Evolutionary conservation across 2,797 vertebrate species (phyloP).

Genomic region (Leptatherina wallacei): DNA sequence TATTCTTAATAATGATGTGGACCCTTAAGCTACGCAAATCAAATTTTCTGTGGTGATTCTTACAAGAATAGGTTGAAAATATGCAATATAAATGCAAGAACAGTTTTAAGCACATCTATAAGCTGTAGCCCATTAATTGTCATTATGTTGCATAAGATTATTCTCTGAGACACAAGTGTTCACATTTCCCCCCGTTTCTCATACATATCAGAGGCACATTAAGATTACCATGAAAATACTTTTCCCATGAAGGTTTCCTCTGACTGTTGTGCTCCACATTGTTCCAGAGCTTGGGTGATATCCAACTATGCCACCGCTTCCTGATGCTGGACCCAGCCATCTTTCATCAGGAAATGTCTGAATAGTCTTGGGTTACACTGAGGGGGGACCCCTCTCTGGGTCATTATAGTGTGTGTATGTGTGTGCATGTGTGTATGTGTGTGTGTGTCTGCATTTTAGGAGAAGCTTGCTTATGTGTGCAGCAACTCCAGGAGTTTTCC

Average conservation of each 20-base stretch:
- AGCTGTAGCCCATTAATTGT: not conserved
- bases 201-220: conserved; percentile 25
- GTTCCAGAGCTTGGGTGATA: conserved; percentile 55
- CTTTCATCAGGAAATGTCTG: conserved; percentile 63
- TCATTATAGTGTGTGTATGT: conserved; percentile 3
- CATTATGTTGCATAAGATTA: not conserved
- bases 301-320: conserved; percentile 61
- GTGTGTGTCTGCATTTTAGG: conserved; percentile 22
- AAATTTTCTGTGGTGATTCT: not conserved
- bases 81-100: not conserved
- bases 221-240: conserved; percentile 49
- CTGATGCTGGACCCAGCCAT: conserved; percentile 55
- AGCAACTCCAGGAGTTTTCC: conserved; percentile 67
- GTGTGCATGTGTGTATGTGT: conserved; percentile 13
- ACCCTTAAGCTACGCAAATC: conserved; percentile 1
- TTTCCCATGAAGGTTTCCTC: conserved; percentile 55
- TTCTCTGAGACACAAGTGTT: not conserved
- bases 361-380: conserved; percentile 69
- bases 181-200: conserved; percentile 5
- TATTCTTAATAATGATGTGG: not conserved
- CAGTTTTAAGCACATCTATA: not conserved
- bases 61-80: conserved; percentile 11
- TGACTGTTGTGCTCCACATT: conserved; percentile 54
- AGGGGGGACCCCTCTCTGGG: conserved; percentile 32
- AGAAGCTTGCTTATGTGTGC: conserved; percentile 47